Evolutionary conservation across 2,888 invertebrate species (phyloP).

Genomic region (Orchesella flavescens): DNA sequence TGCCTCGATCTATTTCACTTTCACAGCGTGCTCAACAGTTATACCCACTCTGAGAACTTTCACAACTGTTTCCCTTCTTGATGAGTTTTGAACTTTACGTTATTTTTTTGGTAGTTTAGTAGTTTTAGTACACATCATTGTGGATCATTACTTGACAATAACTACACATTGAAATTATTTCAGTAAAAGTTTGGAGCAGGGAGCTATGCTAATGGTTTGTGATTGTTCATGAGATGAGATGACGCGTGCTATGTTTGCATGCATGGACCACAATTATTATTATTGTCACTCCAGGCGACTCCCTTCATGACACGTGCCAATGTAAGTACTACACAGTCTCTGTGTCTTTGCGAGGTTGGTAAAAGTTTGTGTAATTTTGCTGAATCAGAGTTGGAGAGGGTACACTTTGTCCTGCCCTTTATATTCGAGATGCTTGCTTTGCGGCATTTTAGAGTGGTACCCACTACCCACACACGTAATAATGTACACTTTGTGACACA

Average conservation of each 20-base stretch:
- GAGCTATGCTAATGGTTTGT: constrained; percentile 31
- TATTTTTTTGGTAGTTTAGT: not conserved
- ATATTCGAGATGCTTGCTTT: not conserved
- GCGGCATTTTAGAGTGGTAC: not conserved
- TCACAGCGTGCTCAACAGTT: not conserved
- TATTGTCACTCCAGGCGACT: constrained; percentile 41
- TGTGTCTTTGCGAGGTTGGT: not conserved
- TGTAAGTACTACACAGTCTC: not conserved
- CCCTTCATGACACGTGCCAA: constrained; percentile 42
- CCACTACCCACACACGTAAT: not conserved
- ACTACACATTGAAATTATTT: constrained; percentile 7
- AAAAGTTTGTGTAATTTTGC: not conserved
- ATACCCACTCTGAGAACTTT: constrained; percentile 8
- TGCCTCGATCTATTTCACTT: constrained; percentile 24
- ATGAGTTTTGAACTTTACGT: constrained; percentile 30
- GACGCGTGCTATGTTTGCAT: constrained; percentile 44
- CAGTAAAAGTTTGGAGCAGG: constrained; percentile 2
- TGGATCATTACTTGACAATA: not conserved
- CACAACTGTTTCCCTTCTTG: constrained; percentile 15
- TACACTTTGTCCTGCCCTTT: too few species aligned
- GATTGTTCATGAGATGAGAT: constrained; percentile 28
- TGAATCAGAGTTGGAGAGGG: constrained; percentile 20
- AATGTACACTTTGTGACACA: too few species aligned
- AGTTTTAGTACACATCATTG: not conserved
- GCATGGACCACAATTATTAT: constrained; percentile 29